Evolutionary conservation across 2,888 invertebrate genomes (phyloP).

Genomic region (Dexiosoma caninum): DNA sequence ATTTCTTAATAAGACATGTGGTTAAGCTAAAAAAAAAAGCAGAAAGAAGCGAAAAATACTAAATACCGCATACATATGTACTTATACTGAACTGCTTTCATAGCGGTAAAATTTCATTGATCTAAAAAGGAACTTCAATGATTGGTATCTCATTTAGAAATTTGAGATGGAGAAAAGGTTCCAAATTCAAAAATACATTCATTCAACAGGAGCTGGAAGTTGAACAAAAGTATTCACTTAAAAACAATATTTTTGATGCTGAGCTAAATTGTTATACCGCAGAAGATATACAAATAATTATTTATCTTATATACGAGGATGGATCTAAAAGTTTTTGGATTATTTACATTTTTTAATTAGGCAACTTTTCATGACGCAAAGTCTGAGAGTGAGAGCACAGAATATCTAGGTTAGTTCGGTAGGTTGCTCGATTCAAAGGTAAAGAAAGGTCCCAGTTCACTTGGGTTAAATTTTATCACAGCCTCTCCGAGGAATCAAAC

Average conservation of each 20-base stretch:
- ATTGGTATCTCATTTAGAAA: slow-evolving; percentile 38
- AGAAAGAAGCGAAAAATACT: not conserved
- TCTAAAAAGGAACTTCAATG: slow-evolving; percentile 54
- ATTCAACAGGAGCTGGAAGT: slow-evolving; percentile 17
- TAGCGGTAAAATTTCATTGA: slow-evolving; percentile 62
- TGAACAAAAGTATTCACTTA: slow-evolving; percentile 50
- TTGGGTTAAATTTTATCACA: no score
- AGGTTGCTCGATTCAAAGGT: no score
- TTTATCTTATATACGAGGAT: slow-evolving; percentile 1
- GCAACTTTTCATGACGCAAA: no score
- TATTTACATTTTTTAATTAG: no score
- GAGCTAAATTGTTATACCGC: slow-evolving; percentile 47
- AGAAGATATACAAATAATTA: slow-evolving; percentile 10
- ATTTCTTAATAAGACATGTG: slow-evolving; percentile 11
- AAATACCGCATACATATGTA: slow-evolving; percentile 15
- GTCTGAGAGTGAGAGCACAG: no score
- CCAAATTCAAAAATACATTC: slow-evolving; percentile 30
- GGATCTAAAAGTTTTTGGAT: not conserved
- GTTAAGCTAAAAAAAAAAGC: not conserved
- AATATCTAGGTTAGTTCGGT: no score
- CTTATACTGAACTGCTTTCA: not conserved
- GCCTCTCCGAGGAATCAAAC: no score
- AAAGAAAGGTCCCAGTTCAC: no score
- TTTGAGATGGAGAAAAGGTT: slow-evolving; percentile 25
- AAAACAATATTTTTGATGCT: slow-evolving; percentile 54